phyloP scores from a whole-genome alignment of 2,113 vertebrate species.

The Sinocyclocheilus rhinocerous region DNA sequence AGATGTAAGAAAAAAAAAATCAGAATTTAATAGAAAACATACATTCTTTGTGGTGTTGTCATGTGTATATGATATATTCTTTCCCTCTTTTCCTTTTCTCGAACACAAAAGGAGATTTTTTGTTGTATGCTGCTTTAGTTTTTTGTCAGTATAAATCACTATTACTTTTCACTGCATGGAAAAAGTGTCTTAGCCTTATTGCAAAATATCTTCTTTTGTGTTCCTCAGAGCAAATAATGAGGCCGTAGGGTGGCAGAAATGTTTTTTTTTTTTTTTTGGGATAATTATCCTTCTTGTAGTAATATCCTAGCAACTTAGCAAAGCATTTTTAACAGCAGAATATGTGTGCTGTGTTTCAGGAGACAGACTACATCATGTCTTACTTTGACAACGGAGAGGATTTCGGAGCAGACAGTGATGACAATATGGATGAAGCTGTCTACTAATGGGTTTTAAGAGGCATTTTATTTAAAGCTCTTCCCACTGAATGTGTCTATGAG shows the following conservation, averaged over 20 bases:
- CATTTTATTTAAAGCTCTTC: background rate
- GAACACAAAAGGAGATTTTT: no score
- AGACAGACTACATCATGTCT: slow-evolving; percentile 84
- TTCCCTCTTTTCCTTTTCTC: background rate
- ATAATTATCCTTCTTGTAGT: background rate
- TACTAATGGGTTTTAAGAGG: slow-evolving; percentile 64
- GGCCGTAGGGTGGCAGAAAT: background rate
- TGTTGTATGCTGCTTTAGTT: no score
- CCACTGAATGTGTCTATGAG: background rate
- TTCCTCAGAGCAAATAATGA: background rate
- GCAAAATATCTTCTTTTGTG: background rate
- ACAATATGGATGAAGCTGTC: slow-evolving; percentile 81
- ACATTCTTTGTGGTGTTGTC: background rate
- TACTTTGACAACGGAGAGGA: slow-evolving; percentile 85
- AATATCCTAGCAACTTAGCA: background rate
- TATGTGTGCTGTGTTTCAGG: slow-evolving; percentile 62
- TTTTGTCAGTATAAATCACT: background rate
- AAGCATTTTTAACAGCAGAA: background rate
- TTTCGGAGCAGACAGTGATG: slow-evolving; percentile 80
- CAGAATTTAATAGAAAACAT: background rate
- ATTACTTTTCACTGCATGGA: background rate
- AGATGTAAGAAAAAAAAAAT: slow-evolving; percentile 64
- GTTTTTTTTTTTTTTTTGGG: background rate
- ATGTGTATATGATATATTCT: background rate
- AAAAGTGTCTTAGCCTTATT: background rate